Evolutionary conservation across 1,140 invertebrate genomes (phyloP).

Genomic region (Diabrotica virgifera): DNA sequence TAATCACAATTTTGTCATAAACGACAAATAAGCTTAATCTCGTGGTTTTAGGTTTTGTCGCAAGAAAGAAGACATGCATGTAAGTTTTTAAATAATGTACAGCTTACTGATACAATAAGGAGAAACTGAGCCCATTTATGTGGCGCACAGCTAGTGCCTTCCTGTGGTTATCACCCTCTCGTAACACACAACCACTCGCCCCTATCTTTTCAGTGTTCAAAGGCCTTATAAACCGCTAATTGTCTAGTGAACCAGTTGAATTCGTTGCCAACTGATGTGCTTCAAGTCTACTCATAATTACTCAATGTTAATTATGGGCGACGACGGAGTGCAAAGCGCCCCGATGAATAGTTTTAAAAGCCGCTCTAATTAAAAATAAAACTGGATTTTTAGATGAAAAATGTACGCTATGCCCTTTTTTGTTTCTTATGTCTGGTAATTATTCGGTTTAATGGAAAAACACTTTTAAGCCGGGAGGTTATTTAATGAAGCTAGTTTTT

Average conservation of each 20-base stretch:
- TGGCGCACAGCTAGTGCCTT: not conserved
- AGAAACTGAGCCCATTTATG: too few relatives aligned
- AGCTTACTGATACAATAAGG: too few relatives aligned
- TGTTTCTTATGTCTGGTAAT: conserved; percentile 1
- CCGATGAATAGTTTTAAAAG: conserved; percentile 6
- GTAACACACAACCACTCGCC: not conserved
- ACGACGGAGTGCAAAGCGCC: not conserved
- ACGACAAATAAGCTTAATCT: too few relatives aligned
- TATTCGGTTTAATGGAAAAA: not conserved
- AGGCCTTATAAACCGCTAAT: conserved; percentile 17
- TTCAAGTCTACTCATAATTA: conserved; percentile 9
- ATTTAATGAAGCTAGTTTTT: not conserved
- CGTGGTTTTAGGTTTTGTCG: too few relatives aligned
- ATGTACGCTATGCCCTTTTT: not conserved
- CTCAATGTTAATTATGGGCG: conserved; percentile 4
- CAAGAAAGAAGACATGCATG: too few relatives aligned
- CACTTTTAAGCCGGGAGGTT: not conserved
- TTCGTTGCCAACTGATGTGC: conserved; percentile 7
- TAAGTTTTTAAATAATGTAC: too few relatives aligned
- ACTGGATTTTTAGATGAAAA: not conserved
- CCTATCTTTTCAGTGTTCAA: conserved; percentile 7
- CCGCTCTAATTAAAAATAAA: conserved; percentile 5
- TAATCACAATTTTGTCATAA: too few relatives aligned
- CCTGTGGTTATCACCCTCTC: not conserved
- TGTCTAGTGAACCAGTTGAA: conserved; percentile 17